Base-by-base conservation (phyloP, 2,888 invertebrate species). In the Troides aeacus region DNA sequence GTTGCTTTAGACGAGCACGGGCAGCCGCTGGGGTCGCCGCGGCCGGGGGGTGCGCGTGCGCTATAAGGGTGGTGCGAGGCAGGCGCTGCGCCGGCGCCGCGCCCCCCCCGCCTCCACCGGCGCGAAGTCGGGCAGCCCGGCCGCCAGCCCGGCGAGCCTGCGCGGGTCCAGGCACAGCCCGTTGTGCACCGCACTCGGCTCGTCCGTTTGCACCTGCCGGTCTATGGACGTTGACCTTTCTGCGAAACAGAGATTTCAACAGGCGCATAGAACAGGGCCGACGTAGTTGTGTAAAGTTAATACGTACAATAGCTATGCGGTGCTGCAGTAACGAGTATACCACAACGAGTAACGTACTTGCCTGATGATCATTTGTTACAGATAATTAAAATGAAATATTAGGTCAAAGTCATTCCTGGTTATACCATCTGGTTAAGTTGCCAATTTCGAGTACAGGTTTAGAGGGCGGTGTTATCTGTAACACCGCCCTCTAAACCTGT, bases 171-270 rank as follows among this genome's bases (percentile, higher is more conserved):
- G 74, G 42, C 68, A 74, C 64, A 86, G 71, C 3, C 80, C 77
- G 59, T 77, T 76, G 10, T 73, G 75, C 59, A 76, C 77, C 8
- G 69, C 64, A 12, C 70, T 70, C 30, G 76, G 71, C n/a, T 86
- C 88, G 21, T 90, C 90, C 12, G 90, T 90, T 76, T 90, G 90
- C 68, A 88, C 87, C 61, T 86, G 85, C 7, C 87, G 81, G 74
- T 90, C 89, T 10, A 82, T 77, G 15, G 82, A 84, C n/a, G 80
- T 79, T 17, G 78, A 79, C 63, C 81, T 80, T 70, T 88, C 88
- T 87, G 81, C 4, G 39, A 39, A 10, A 10, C 39, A 10, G 8
- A 10, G 8, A 10, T 7, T 39, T 39, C 7, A 39, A 39, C 7
- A 39, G 0, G 8, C 1, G 39, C 10, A 1, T 39, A 10, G 10